Evolutionary conservation across 2,113 vertebrate genomes (phyloP).

Genomic region (Chaetodon trifascialis): DNA sequence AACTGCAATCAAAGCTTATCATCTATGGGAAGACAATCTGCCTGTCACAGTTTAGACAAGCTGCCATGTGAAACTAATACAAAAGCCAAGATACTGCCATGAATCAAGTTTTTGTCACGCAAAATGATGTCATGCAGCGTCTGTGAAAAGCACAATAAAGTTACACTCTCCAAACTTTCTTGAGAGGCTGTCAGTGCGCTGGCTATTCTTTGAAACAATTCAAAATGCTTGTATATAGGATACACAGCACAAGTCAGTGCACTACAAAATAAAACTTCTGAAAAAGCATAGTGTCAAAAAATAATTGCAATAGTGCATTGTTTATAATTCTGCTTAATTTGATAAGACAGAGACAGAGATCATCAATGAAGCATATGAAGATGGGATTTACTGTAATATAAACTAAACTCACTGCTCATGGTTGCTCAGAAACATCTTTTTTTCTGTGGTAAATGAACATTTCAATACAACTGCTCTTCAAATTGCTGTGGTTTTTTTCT

Average conservation of each 20-base stretch:
- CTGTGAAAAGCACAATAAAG: conserved; percentile 49
- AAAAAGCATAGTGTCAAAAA: neutral
- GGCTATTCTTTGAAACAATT: conserved; percentile 18
- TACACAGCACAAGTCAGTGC: neutral
- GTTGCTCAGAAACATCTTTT: neutral
- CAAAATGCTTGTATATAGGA: neutral
- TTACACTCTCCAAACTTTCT: conserved; percentile 24
- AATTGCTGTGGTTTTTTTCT: neutral
- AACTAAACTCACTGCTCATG: neutral
- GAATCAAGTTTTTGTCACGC: conserved; percentile 63
- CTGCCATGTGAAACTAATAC: conserved; percentile 33
- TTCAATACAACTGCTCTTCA: neutral
- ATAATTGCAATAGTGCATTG: neutral
- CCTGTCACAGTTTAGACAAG: conserved; percentile 34
- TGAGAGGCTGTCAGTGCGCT: conserved; percentile 24
- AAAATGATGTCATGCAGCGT: conserved; percentile 64
- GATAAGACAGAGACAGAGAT: neutral
- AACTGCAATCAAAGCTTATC: neutral
- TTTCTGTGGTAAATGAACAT: neutral
- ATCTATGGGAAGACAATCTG: conserved; percentile 12
- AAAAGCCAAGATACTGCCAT: conserved; percentile 25
- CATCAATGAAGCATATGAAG: conserved; percentile 1
- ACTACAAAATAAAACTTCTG: neutral
- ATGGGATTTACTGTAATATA: neutral
- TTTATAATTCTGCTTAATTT: neutral